Evolutionary conservation across 2,797 vertebrate species (phyloP).

Genomic region (Lateolabrax maculatus): DNA sequence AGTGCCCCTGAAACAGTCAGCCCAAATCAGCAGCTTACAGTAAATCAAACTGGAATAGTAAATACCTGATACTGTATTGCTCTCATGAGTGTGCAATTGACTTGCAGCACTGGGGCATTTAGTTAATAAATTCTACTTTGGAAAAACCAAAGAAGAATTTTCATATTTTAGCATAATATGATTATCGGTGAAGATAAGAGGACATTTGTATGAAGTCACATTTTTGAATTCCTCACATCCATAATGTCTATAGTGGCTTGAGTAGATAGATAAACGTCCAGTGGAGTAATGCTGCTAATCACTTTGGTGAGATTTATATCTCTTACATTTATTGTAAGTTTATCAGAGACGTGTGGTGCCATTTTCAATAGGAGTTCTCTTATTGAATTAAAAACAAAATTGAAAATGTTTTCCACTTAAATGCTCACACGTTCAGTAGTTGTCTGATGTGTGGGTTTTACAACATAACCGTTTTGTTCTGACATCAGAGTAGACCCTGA

Average conservation of each 20-base stretch:
- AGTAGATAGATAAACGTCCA: background rate
- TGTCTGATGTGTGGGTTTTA: slow-evolving; percentile 25
- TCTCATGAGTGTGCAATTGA: background rate
- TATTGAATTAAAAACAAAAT: slow-evolving; percentile 21
- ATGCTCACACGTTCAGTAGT: slow-evolving; percentile 6
- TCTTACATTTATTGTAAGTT: background rate
- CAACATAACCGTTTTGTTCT: slow-evolving; percentile 36
- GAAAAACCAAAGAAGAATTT: background rate
- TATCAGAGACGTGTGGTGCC: background rate
- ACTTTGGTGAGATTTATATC: slow-evolving; percentile 19
- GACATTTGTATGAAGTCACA: background rate
- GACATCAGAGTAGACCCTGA: slow-evolving; percentile 16
- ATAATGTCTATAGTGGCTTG: background rate
- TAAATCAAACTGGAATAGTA: slow-evolving; percentile 32
- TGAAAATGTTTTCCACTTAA: slow-evolving; percentile 19
- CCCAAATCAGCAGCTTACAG: slow-evolving; percentile 54
- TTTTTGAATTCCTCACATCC: background rate
- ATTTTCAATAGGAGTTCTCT: slow-evolving; percentile 16
- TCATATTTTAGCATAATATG: background rate
- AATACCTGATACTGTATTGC: background rate
- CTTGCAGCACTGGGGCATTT: background rate
- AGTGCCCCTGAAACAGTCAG: no score
- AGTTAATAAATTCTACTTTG: slow-evolving; percentile 23
- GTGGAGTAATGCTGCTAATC: background rate
- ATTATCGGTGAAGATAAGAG: background rate